A percentile compares a stretch with the other conserved stretches of the same genome.
Conservation (phyloP, 2,888 invertebrate genomes). For the Agonopterix subpropinquella region DNA sequence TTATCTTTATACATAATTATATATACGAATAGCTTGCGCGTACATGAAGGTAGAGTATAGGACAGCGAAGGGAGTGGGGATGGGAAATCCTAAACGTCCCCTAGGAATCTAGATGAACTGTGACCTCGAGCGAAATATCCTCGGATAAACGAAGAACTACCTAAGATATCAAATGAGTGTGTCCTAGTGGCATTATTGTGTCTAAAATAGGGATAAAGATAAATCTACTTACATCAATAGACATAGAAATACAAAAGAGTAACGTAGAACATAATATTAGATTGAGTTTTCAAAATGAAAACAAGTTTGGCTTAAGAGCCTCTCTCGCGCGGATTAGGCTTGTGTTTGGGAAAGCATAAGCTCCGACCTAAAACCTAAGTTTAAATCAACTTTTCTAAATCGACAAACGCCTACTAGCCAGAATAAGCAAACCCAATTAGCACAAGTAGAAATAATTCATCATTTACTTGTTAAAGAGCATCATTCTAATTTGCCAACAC, state of each 20-base stretch:
- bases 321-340: constrained; percentile 26
- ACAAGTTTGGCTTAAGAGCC: constrained; percentile 11
- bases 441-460: constrained; percentile 19
- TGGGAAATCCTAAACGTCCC: too few relatives aligned
- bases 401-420: background rate
- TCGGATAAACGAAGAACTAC: too few relatives aligned
- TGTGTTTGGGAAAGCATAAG: constrained; percentile 1
- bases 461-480: constrained; percentile 34
- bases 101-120: too few relatives aligned
- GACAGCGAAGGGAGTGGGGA: too few relatives aligned
- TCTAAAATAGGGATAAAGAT: too few relatives aligned
- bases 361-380: background rate
- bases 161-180: too few relatives aligned
- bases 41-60: too few relatives aligned
- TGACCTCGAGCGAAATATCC: too few relatives aligned
- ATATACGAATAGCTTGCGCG: too few relatives aligned
- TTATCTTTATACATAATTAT: too few relatives aligned
- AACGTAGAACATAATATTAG: background rate
- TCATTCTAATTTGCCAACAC: constrained; percentile 42
- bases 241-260: background rate
- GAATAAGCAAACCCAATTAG: constrained; percentile 14
- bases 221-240: too few relatives aligned
- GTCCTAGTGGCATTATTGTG: too few relatives aligned
- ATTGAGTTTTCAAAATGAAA: background rate
- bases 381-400: background rate